Evolutionary conservation across 2,888 invertebrate genomes (phyloP).

Genomic region (Oxycera nigricornis): DNA sequence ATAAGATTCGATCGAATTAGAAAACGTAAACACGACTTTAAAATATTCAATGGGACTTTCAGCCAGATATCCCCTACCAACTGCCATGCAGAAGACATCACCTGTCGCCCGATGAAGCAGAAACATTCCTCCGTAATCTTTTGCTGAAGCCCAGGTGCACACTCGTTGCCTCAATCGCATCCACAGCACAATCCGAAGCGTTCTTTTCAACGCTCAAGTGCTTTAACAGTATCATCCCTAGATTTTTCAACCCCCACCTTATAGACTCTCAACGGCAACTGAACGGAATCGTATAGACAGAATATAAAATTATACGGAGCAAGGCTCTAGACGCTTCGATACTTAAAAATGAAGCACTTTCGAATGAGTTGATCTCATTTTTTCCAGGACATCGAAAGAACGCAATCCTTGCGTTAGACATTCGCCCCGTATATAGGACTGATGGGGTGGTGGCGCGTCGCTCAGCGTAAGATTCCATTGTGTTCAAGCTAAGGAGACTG

Average conservation of each 20-base stretch:
- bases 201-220: neutral
- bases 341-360: conserved; percentile 8
- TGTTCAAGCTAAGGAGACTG: neutral
- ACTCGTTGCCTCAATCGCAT: neutral
- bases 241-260: neutral
- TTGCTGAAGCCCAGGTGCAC: neutral
- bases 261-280: neutral
- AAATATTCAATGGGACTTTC: neutral
- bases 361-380: conserved; percentile 36
- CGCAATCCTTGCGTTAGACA: neutral
- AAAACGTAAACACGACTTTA: neutral
- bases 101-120: conserved; percentile 26
- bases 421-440: neutral
- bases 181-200: neutral
- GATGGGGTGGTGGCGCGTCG: neutral
- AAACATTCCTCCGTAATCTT: neutral
- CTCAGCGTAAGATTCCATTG: neutral
- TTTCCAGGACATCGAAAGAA: conserved; percentile 26
- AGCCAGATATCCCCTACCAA: neutral
- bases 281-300: conserved; percentile 7
- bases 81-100: conserved; percentile 4
- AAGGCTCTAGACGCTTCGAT: neutral
- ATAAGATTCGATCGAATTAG: neutral
- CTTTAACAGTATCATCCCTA: conserved; percentile 12
- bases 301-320: conserved; percentile 18